Evolutionary conservation across 2,888 invertebrate species (phyloP).

Genomic region (Ephialtes manifestator): DNA sequence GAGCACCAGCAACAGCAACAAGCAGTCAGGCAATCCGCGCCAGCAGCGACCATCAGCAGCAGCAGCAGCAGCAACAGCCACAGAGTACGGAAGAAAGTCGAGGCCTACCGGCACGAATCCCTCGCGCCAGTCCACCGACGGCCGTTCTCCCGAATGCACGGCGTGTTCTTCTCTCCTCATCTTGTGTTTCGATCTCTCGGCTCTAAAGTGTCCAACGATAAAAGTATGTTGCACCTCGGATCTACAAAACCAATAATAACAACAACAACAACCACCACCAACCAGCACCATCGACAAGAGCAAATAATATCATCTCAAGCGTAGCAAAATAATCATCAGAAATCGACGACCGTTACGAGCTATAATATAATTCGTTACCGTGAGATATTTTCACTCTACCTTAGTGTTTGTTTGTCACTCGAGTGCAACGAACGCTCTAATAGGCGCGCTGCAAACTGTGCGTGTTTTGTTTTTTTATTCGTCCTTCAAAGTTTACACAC

Average conservation of each 20-base stretch:
- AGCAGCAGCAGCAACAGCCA: conserved; percentile 55
- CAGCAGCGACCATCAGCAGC: conserved; percentile 58
- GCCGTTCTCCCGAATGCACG: conserved; percentile 81
- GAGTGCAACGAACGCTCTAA: conserved; percentile 10
- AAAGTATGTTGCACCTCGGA: neutral
- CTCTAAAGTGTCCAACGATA: neutral
- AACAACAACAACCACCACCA: too few relatives aligned
- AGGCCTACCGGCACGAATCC: conserved; percentile 71
- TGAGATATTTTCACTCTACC: neutral
- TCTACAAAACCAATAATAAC: neutral
- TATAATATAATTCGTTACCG: neutral
- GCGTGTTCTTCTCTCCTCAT: conserved; percentile 69
- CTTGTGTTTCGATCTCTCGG: conserved; percentile 5
- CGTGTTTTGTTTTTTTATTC: neutral
- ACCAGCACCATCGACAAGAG: too few relatives aligned
- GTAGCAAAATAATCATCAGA: conserved; percentile 5
- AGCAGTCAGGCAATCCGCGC: conserved; percentile 18
- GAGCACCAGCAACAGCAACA: conserved; percentile 58
- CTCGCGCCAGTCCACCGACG: conserved; percentile 79
- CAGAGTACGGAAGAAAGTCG: conserved; percentile 71
- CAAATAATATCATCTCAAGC: neutral
- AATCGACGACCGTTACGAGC: conserved; percentile 1
- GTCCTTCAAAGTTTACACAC: neutral
- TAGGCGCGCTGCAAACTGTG: neutral
- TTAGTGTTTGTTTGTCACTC: neutral